Percentiles rank a stretch among this genome's conserved stretches.
phyloP scores from a whole-genome alignment of 2,888 invertebrate species.

The Dermolepida albohirtum region DNA sequence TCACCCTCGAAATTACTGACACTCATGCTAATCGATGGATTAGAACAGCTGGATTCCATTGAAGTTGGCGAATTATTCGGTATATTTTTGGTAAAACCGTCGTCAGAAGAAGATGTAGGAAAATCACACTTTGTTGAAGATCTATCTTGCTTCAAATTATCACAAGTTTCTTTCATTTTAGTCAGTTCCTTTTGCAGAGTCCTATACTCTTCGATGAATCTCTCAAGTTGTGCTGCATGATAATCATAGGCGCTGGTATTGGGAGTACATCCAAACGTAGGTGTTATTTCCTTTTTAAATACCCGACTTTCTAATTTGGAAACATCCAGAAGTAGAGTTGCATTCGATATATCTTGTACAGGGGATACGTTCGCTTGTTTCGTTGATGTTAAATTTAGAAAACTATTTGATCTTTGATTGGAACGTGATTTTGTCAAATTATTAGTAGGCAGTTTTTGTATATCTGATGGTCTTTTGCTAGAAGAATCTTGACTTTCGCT shows the following conservation, averaged over 20 bases:
- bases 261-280: constrained; percentile 39
- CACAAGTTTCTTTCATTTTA: constrained; percentile 84
- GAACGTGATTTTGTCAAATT: constrained; percentile 54
- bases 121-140: constrained; percentile 60
- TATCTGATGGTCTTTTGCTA: constrained; percentile 67
- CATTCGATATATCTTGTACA: constrained; percentile 64
- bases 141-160: constrained; percentile 69
- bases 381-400: constrained; percentile 74
- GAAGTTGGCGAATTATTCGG: constrained; percentile 61
- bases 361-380: constrained; percentile 76
- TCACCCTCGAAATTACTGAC: constrained; percentile 70
- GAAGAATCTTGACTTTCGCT: constrained; percentile 65
- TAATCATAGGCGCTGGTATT: constrained; percentile 76
- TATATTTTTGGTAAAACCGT: constrained; percentile 69
- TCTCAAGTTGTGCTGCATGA: constrained; percentile 82
- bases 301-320: constrained; percentile 67
- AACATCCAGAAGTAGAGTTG: constrained; percentile 74
- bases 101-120: constrained; percentile 60
- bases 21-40: constrained; percentile 57
- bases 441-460: constrained; percentile 52
- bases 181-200: constrained; percentile 81
- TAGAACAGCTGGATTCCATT: constrained; percentile 58
- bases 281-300: constrained; percentile 48
- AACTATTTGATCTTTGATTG: constrained; percentile 75
- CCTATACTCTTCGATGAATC: constrained; percentile 83